phyloP scores from a whole-genome alignment of 1,140 invertebrate species.

The Hetaerina americana region DNA sequence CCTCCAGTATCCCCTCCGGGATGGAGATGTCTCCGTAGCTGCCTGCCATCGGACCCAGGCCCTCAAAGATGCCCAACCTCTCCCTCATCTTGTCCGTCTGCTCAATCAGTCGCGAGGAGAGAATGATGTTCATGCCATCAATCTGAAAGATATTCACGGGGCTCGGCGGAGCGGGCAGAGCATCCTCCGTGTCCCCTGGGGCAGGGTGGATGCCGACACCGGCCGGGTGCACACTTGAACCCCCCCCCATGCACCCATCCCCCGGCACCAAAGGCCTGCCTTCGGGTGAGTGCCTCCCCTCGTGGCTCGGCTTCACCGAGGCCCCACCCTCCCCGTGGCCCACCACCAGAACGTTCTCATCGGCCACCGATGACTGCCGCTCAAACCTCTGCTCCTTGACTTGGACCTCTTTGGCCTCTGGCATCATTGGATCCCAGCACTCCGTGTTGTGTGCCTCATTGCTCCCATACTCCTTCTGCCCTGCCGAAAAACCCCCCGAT shows the following conservation, averaged over 20 bases:
- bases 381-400: not conserved
- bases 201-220: not conserved
- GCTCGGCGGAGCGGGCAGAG: not conserved
- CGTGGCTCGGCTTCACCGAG: not conserved
- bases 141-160: not conserved
- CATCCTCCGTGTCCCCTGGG: not conserved
- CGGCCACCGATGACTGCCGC: not conserved
- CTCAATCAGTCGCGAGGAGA: not conserved
- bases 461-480: too few species aligned
- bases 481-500: too few species aligned
- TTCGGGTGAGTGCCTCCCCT: too few species aligned
- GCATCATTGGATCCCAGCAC: not conserved
- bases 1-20: not conserved
- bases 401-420: not conserved
- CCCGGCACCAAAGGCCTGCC: not conserved
- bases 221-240: not conserved
- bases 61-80: not conserved
- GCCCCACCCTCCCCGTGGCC: not conserved
- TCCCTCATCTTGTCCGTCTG: not conserved
- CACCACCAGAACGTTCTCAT: not conserved
- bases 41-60: not conserved
- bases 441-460: not conserved
- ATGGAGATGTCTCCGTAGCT: not conserved
- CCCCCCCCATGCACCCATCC: not conserved
- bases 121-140: not conserved